phyloP scores from a whole-genome alignment of 2,797 vertebrate genomes.

The Chelon auratus region DNA sequence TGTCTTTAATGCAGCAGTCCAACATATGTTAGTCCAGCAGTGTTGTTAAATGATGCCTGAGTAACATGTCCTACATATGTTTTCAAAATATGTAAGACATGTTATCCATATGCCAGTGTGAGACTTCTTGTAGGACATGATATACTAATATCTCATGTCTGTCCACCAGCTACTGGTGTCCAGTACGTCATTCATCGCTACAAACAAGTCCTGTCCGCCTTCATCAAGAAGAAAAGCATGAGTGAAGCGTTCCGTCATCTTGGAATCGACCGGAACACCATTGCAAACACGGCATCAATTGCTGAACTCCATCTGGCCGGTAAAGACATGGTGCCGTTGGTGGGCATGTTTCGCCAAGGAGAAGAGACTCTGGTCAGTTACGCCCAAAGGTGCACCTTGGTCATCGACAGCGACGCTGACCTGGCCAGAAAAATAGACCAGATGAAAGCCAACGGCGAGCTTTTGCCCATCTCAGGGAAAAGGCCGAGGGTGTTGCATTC shows the following conservation, averaged over 20 bases:
- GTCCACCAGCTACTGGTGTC: slow-evolving; percentile 77
- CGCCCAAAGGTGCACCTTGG: slow-evolving; percentile 76
- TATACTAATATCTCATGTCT: neutral
- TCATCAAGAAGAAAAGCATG: slow-evolving; percentile 85
- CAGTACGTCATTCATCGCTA: slow-evolving; percentile 85
- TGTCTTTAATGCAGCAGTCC: too few relatives aligned
- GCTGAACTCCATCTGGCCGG: slow-evolving; percentile 80
- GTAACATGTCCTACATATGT: too few relatives aligned
- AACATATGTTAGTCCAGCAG: too few relatives aligned
- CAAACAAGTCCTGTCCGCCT: slow-evolving; percentile 80
- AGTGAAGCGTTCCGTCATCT: slow-evolving; percentile 82
- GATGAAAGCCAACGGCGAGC: slow-evolving; percentile 81
- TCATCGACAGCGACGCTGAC: slow-evolving; percentile 76
- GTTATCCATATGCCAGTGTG: too few relatives aligned
- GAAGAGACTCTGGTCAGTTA: slow-evolving; percentile 83
- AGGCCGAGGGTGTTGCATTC: slow-evolving; percentile 61
- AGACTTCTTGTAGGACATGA: too few relatives aligned
- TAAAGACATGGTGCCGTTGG: slow-evolving; percentile 74
- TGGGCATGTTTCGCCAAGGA: slow-evolving; percentile 78
- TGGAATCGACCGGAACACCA: slow-evolving; percentile 83
- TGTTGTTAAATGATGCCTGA: neutral
- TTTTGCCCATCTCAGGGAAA: slow-evolving; percentile 79
- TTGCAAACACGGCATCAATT: slow-evolving; percentile 82
- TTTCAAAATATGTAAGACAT: neutral
- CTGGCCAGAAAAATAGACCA: slow-evolving; percentile 78